These are phyloP conservation scores for Clinocottus analis DNA, from an alignment of 2,113 vertebrate species.

Conservation along the genomic window DNA sequence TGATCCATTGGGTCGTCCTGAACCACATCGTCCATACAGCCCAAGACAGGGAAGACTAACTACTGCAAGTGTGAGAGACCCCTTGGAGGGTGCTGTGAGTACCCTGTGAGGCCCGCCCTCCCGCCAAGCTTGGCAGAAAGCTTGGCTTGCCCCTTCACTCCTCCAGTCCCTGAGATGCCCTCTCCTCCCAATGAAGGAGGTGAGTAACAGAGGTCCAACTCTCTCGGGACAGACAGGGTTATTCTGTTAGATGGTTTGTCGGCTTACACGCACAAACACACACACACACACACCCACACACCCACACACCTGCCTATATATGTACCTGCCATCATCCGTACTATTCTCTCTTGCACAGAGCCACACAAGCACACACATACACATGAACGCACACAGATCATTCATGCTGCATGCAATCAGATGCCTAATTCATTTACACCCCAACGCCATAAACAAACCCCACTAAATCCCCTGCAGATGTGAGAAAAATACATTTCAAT, in stretches of 20 bases:
- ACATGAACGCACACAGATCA: constrained; percentile 30
- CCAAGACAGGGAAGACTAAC: constrained; percentile 68
- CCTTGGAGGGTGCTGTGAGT: constrained; percentile 62
- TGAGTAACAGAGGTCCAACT: constrained; percentile 74
- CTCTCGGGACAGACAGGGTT: constrained; percentile 2
- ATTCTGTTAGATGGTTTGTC: constrained; percentile 8
- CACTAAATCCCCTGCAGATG: constrained; percentile 55
- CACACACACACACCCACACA: no score
- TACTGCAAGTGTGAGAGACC: constrained; percentile 50
- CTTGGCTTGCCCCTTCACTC: constrained; percentile 67
- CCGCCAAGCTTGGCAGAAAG: constrained; percentile 72
- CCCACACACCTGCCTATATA: constrained; percentile 15
- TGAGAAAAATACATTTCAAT: constrained; percentile 41
- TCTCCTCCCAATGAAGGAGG: constrained; percentile 94
- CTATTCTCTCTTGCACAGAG: constrained; percentile 7
- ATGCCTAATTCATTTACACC: constrained; percentile 53
- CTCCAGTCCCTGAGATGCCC: constrained; percentile 88
- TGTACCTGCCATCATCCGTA: constrained; percentile 14
- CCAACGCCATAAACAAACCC: constrained; percentile 48
- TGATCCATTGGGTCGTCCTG: constrained; percentile 70
- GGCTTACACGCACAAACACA: no score
- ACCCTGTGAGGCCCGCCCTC: constrained; percentile 70
- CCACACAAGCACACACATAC: constrained; percentile 2
- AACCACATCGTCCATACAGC: constrained; percentile 53
- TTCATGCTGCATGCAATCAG: constrained; percentile 43